Conservation (phyloP, 2,113 vertebrate genomes). For the Gnathonemus longibarbis region DNA sequence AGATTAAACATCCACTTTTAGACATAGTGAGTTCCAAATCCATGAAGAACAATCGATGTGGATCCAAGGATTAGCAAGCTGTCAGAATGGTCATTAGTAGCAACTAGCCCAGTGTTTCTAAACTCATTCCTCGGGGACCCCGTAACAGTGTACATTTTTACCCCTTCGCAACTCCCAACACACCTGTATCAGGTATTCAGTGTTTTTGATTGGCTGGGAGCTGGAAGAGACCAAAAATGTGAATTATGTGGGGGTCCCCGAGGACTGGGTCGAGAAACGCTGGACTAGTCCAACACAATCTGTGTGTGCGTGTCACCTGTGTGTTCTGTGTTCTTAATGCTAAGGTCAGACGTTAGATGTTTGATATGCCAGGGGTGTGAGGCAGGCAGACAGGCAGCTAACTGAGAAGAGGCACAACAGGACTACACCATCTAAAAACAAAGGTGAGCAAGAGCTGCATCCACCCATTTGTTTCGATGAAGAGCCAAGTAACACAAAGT, state of each 20-base stretch:
- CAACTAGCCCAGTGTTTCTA: neutral
- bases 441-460: conserved; percentile 38
- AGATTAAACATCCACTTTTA: neutral
- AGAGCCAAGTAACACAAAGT: conserved; percentile 30
- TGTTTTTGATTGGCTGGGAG: neutral
- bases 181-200: neutral
- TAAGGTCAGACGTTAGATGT: neutral
- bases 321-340: neutral
- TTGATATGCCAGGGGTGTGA: neutral
- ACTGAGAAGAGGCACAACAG: conserved; percentile 21
- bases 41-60: neutral
- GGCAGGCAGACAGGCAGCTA: conserved; percentile 20
- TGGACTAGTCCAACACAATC: neutral
- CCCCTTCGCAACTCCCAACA: neutral
- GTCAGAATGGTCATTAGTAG: neutral
- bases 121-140: neutral
- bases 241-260: neutral
- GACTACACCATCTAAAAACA: conserved; percentile 29
- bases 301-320: neutral
- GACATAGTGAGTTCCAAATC: neutral
- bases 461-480: conserved; percentile 48
- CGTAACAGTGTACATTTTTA: neutral
- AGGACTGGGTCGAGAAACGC: neutral
- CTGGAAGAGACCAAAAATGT: neutral
- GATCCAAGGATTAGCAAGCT: neutral